A percentile compares a stretch with the other conserved stretches of the same genome.
These are phyloP conservation scores for Lycodopsis pacificus DNA, from an alignment of 2,797 vertebrate genomes.

Conservation along the genomic window DNA sequence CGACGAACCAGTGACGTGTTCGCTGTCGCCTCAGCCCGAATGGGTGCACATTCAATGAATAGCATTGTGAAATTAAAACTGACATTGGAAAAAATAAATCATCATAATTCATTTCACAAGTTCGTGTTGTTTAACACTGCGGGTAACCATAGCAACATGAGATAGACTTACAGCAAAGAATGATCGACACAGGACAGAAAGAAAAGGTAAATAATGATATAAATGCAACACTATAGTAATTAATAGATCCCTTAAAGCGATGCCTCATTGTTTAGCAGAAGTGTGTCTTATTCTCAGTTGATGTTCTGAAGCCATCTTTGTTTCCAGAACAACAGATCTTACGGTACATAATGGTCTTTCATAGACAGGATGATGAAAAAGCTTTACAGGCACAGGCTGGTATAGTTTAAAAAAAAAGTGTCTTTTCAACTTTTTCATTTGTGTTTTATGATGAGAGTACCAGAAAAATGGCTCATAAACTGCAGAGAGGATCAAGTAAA, in stretches of 20 bases:
- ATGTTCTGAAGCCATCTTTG: conserved; percentile 37
- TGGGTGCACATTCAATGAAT: not conserved
- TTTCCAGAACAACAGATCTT: conserved; percentile 42
- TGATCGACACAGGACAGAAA: not conserved
- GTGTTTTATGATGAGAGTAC: conserved; percentile 23
- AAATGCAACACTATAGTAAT: not conserved
- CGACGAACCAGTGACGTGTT: not conserved
- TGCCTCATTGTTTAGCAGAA: not conserved
- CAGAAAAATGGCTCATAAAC: conserved; percentile 13
- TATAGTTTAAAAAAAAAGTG: conserved; percentile 23
- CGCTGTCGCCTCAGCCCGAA: not conserved
- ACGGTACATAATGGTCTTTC: conserved; percentile 21
- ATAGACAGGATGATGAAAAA: conserved; percentile 29
- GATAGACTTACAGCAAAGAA: not conserved
- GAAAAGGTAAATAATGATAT: not conserved
- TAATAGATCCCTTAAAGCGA: not conserved
- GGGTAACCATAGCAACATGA: conserved; percentile 12
- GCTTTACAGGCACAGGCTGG: conserved; percentile 22
- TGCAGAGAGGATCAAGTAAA: conserved; percentile 13
- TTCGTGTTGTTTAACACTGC: not conserved
- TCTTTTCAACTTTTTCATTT: conserved; percentile 25
- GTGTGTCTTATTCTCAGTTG: conserved; percentile 45
- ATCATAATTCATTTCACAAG: not conserved
- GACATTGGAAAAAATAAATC: not conserved
- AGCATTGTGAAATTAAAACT: not conserved